Evolutionary conservation across 1,140 invertebrate species (phyloP), one percentile per base, ranked within the genome.

Genomic region (Drusus annulatus): DNA sequence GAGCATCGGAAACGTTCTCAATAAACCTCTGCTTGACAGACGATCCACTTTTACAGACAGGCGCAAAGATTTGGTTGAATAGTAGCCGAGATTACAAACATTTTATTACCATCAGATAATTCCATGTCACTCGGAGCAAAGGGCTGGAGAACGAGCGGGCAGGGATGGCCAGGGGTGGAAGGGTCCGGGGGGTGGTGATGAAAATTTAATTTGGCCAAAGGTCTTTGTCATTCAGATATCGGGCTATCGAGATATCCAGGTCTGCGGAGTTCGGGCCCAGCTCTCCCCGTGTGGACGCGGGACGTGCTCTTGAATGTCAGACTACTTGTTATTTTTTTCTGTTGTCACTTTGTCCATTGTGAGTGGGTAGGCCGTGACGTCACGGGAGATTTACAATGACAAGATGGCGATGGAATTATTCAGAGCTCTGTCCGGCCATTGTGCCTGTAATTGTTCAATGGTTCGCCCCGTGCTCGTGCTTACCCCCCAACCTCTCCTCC

Each of bases 321-420:
- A n/a, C 65, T 50, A 45, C 65, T 69, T 69, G 65, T 69, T 69
- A 69, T 69, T 69, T 69, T 50, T 69, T 69, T 51, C 65, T 36
- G 31, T 31, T 50, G 62, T 65, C 62, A 65, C 62, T 25, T 65
- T 65, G 65, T 69, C 65, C 65, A 69, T 69, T 69, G 65, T 69
- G 36, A 69, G 65, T 51, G 65, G 65, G 65, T 69, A 69, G 62
- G 68, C 68, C 36, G 71, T 74, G 71, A 74, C 71, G 71, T 74
- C 51, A 56, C 71, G 71, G 71, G 50, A 74, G 71, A 74, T 58
- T 74, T 56, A 74, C 71, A 74, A 54, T 74, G 71, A 74, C 71
- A 74, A 69, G 65, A 69, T 69, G 65, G 65, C 36, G 65, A 69
- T 16, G 21, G 65, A 69, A 69, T 69, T 69, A 69, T 69, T 69